Evolutionary conservation across 2,888 invertebrate species (phyloP).

Genomic region (Troides helena): DNA sequence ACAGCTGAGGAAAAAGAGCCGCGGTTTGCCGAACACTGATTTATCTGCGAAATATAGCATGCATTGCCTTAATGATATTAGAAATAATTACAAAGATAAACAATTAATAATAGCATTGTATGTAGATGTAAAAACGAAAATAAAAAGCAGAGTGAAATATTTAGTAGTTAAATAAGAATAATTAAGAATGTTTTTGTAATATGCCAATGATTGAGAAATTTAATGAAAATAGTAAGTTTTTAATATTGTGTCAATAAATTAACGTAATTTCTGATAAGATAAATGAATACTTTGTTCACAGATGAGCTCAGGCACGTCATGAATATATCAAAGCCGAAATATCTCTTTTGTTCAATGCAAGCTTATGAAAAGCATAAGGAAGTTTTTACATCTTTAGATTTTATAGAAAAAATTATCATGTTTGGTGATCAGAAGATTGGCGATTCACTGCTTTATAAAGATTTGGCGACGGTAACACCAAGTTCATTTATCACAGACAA

Average conservation of each 20-base stretch:
- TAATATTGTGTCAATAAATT: neutral
- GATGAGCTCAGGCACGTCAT: constrained; percentile 36
- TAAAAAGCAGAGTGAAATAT: no score
- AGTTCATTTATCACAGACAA: constrained; percentile 31
- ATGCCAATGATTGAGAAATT: no score
- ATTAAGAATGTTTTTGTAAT: no score
- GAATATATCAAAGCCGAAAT: constrained; percentile 34
- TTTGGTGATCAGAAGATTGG: constrained; percentile 30
- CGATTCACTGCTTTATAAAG: constrained; percentile 6
- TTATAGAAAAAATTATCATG: constrained; percentile 34
- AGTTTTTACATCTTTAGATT: constrained; percentile 22
- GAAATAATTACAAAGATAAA: no score
- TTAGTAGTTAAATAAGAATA: no score
- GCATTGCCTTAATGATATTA: no score
- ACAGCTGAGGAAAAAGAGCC: no score
- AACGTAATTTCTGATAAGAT: neutral
- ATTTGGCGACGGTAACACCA: constrained; percentile 21
- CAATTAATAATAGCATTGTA: no score
- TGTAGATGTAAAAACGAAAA: no score
- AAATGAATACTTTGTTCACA: constrained; percentile 16
- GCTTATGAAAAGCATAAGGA: constrained; percentile 7
- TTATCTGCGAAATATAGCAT: no score
- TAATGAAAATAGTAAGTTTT: no score
- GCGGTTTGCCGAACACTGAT: no score
- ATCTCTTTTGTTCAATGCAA: constrained; percentile 15